These are phyloP conservation scores for Troides helena DNA, from an alignment of 2,888 invertebrate genomes.

Conservation along the genomic window DNA sequence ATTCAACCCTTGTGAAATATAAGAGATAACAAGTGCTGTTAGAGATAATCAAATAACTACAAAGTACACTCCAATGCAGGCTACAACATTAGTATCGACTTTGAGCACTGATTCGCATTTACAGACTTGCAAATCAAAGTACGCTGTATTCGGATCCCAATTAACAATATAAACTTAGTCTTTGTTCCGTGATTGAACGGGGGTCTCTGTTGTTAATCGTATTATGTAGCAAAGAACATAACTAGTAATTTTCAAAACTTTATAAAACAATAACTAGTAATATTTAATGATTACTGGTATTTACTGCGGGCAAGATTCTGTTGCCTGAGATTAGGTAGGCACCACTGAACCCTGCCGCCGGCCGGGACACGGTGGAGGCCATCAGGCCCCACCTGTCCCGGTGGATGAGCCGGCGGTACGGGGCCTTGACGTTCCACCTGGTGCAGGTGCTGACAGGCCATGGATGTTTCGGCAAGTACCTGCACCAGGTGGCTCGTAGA, in stretches of 20 bases:
- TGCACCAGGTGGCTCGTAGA: no score
- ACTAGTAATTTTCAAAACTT: neutral
- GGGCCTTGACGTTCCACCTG: no score
- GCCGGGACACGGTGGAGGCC: no score
- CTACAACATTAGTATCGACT: slow-evolving; percentile 12
- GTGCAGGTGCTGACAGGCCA: no score
- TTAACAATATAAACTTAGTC: slow-evolving; percentile 38
- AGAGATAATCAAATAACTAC: slow-evolving; percentile 20
- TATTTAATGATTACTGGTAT: no score
- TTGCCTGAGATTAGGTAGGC: no score
- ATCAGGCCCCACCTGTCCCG: no score
- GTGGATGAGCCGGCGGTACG: no score
- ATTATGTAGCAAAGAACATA: neutral
- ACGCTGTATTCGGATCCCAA: slow-evolving; percentile 46
- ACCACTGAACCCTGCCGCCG: no score
- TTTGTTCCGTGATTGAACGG: slow-evolving; percentile 5
- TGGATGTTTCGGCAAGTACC: no score
- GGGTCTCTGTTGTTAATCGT: neutral
- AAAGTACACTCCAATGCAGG: neutral
- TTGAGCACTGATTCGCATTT: slow-evolving; percentile 32
- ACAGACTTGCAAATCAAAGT: slow-evolving; percentile 43
- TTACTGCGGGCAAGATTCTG: no score
- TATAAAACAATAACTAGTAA: neutral
- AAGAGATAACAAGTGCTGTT: neutral
- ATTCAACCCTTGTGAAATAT: neutral